Conservation (phyloP, 2,113 vertebrate species). For the Coturnix japonica region DNA sequence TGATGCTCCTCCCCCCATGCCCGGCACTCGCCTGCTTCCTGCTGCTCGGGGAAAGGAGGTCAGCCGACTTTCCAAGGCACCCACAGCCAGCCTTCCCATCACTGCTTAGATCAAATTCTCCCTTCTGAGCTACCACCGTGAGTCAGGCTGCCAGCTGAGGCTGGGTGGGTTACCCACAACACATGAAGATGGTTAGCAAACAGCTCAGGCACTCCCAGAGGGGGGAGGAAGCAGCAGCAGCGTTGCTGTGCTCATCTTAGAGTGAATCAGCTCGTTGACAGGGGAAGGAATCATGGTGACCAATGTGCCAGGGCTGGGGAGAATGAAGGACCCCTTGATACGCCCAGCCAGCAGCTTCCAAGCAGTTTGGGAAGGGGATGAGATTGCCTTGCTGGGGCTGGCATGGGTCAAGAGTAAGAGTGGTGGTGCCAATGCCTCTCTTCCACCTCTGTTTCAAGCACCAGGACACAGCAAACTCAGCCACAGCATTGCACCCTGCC, state of each 20-base stretch:
- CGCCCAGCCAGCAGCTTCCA: background rate
- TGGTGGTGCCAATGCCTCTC: background rate
- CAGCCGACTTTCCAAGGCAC: background rate
- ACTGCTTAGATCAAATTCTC: background rate
- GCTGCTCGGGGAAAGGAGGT: background rate
- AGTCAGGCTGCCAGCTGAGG: background rate
- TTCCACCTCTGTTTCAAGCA: background rate
- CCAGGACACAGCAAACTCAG: background rate
- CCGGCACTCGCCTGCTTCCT: background rate
- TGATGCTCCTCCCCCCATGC: background rate
- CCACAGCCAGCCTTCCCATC: background rate
- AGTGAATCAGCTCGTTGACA: background rate
- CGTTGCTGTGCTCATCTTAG: background rate
- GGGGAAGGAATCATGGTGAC: background rate
- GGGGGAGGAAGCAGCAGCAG: background rate
- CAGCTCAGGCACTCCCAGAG: background rate
- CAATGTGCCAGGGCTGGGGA: rapidly evolving
- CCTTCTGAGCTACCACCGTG: background rate
- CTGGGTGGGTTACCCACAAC: background rate
- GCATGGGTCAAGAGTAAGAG: background rate
- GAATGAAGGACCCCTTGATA: background rate
- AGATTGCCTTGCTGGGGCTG: background rate
- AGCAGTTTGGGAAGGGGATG: too few relatives aligned
- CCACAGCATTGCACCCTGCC: background rate
- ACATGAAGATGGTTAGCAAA: background rate